A percentile compares a stretch with the other conserved stretches of the same genome.
These are phyloP conservation scores for Tetramorium parvispinum DNA, from an alignment of 1,140 invertebrate genomes.

Conservation along the genomic window DNA sequence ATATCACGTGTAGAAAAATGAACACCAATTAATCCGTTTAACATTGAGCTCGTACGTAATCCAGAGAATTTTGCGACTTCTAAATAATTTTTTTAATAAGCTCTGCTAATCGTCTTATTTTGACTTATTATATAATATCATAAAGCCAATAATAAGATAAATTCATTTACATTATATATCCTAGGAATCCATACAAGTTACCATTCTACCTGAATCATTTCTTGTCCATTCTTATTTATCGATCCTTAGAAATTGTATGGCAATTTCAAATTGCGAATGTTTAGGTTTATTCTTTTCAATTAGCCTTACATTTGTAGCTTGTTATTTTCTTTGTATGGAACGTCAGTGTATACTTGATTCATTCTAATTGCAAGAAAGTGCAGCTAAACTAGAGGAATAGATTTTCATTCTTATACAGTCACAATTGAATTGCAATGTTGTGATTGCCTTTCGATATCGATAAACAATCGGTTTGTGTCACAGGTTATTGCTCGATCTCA, in stretches of 20 bases:
- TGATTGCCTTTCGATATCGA: slow-evolving; percentile 1
- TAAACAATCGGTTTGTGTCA: slow-evolving; percentile 62
- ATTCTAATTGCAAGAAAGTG: not conserved
- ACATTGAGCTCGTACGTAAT: not conserved
- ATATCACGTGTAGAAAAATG: not conserved
- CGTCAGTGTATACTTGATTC: not conserved
- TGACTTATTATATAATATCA: not conserved
- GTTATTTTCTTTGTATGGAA: not conserved
- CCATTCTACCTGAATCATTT: not conserved
- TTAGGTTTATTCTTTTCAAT: not conserved
- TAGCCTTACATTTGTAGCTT: not conserved
- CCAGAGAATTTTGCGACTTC: not conserved
- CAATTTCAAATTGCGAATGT: not conserved
- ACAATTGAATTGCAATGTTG: not conserved
- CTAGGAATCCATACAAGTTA: not conserved
- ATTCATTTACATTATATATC: not conserved
- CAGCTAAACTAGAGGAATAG: not conserved
- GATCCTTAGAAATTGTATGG: not conserved
- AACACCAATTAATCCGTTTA: not conserved
- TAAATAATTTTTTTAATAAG: not conserved
- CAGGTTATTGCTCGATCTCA: slow-evolving; percentile 57
- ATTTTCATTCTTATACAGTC: not conserved
- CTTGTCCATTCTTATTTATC: not conserved
- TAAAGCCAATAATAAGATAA: not conserved
- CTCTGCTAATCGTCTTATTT: not conserved